These are phyloP conservation scores for Aplodontia rufa DNA, from an alignment of 2,113 vertebrate genomes.

Conservation along the genomic window DNA sequence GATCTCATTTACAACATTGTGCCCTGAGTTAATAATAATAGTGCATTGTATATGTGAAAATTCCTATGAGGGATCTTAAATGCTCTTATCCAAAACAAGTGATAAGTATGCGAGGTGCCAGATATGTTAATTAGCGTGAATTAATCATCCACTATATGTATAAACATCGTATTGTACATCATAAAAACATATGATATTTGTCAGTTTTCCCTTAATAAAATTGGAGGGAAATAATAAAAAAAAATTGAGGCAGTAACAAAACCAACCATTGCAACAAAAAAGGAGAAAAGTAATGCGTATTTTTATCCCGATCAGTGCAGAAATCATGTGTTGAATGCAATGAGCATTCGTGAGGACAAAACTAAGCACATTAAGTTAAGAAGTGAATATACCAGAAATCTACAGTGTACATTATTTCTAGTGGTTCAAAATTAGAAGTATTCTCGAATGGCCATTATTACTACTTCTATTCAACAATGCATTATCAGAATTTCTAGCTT, in stretches of 20 bases:
- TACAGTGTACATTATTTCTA: neutral
- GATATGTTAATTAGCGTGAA: neutral
- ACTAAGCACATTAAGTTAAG: slow-evolving; percentile 3
- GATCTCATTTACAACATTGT: too few relatives aligned
- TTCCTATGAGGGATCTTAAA: too few relatives aligned
- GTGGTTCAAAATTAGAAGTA: neutral
- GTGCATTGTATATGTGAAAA: too few relatives aligned
- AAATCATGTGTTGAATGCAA: neutral
- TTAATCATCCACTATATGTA: neutral
- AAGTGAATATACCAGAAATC: neutral
- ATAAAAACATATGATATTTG: neutral
- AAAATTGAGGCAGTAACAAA: neutral
- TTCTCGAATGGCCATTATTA: neutral
- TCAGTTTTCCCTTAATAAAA: neutral
- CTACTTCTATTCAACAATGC: neutral
- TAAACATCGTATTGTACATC: neutral
- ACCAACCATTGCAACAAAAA: neutral
- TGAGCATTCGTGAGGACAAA: neutral
- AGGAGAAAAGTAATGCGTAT: neutral
- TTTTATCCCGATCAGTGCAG: neutral
- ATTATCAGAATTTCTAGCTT: neutral
- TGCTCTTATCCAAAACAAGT: too few relatives aligned
- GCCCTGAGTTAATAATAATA: too few relatives aligned
- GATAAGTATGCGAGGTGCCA: neutral
- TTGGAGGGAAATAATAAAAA: neutral